phyloP scores from a whole-genome alignment of 2,797 vertebrate genomes.

The Sarcophilus harrisii region DNA sequence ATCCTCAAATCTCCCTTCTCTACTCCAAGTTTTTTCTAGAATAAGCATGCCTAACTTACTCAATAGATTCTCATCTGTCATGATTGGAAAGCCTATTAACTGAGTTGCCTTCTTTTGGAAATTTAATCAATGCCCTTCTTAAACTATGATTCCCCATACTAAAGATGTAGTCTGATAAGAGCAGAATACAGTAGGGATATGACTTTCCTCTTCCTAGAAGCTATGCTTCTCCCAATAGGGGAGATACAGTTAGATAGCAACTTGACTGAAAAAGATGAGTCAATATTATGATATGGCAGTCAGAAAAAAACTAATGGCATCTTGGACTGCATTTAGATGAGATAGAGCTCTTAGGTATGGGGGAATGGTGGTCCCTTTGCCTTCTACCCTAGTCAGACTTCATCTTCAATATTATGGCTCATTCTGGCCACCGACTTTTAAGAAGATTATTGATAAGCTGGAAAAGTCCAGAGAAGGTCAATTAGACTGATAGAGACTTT shows the following conservation, averaged over 20 bases:
- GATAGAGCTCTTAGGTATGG: neutral
- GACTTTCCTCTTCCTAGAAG: neutral
- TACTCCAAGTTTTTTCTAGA: neutral
- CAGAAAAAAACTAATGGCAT: neutral
- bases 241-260: neutral
- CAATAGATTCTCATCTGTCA: neutral
- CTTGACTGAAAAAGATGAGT: neutral
- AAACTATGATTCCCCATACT: neutral
- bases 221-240: neutral
- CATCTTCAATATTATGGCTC: neutral
- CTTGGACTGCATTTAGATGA: neutral
- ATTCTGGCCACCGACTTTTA: neutral
- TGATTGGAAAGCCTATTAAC: neutral
- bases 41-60: neutral
- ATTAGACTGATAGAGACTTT: neutral
- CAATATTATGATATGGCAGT: neutral
- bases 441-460: neutral
- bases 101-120: neutral
- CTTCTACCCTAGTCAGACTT: neutral
- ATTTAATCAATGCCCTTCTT: neutral
- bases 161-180: neutral
- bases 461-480: neutral
- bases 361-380: neutral
- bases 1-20: too few species aligned
- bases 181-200: neutral